phyloP scores from a whole-genome alignment of 2,797 vertebrate species.

The Odontamblyopus lacepedii region DNA sequence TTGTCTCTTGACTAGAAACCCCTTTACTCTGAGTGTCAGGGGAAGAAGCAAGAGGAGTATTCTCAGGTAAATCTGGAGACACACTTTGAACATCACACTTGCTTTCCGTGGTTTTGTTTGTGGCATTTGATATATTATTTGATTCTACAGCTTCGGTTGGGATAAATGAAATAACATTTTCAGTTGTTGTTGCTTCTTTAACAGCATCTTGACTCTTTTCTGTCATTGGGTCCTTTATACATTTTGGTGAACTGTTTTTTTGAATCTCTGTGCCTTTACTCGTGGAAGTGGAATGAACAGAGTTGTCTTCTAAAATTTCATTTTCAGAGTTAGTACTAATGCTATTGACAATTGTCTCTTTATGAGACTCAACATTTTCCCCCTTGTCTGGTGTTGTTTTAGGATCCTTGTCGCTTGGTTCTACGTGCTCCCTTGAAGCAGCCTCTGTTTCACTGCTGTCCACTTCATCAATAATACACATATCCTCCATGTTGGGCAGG shows the following conservation, averaged over 20 bases:
- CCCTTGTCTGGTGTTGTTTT: neutral
- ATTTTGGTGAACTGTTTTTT: constrained; percentile 8
- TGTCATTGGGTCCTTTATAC: neutral
- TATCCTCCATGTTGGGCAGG: constrained; percentile 59
- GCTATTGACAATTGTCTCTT: constrained; percentile 5
- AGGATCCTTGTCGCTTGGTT: neutral
- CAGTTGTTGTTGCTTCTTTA: neutral
- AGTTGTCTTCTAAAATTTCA: constrained; percentile 13
- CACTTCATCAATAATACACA: constrained; percentile 71
- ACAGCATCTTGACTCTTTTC: neutral
- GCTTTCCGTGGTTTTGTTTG: neutral
- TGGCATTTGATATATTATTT: constrained; percentile 4
- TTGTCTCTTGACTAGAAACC: neutral
- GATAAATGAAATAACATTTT: constrained; percentile 4
- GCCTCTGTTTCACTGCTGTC: constrained; percentile 46
- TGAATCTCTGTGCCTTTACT: constrained; percentile 1
- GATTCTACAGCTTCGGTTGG: constrained; percentile 3
- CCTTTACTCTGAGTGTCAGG: constrained; percentile 17
- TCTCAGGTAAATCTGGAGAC: neutral
- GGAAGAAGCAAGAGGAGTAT: constrained; percentile 28
- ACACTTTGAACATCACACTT: constrained; percentile 7
- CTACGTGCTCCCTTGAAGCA: constrained; percentile 2
- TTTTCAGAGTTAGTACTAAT: neutral
- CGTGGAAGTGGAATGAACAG: constrained; percentile 23
- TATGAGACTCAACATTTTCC: neutral